Evolutionary conservation across 2,888 invertebrate species (phyloP), one percentile per base, ranked within the genome.

Genomic region (Polyommatus iphigenia): DNA sequence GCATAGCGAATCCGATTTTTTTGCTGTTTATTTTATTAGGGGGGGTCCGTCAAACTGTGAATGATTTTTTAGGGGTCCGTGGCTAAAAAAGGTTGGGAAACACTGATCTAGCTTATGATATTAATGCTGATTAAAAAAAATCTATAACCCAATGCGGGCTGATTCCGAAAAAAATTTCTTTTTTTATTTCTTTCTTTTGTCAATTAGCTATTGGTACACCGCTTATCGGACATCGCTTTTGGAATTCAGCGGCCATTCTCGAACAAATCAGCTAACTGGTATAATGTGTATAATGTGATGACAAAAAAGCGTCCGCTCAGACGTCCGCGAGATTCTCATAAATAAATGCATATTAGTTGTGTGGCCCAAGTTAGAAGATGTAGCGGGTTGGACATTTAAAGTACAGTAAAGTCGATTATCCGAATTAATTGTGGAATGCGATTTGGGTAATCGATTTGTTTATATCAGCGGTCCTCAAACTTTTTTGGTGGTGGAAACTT

Each of bases 311-410:
- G 90, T 89, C 84, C 88, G 86, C 83, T 79, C 82, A 84, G 91
- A 91, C 92, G 90, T 90, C 87, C 88, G 88, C 88, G 90, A 86
- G 88, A 84, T 83, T 82, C 89, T 91, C 88, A 91, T 91, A 90
- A 91, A 91, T 91, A 91, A 91, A 91, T 90, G 91, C 88, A 91
- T 91, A 90, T 87, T 80, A 81, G 79, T 81, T 81, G 76, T 80
- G 72, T 18, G 83, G 88, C 85, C n/a, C 41, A 81, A 82, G 81
- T 0, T 46, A 80, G 0, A 57, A 78, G 84, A 62, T 59, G 36
- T 6, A 71, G 81, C 81, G 81, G 20, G 20, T 20, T 73, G 6
- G 71, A 15, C 2, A 2, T 7, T 18, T 54, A 50, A n/a, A 50
- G 50, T 18, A 76, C 67, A 41, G 6, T 41, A 50, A 50, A 20